Evolutionary conservation across 2,113 vertebrate species (phyloP), one percentile per base, ranked within the genome.

Genomic region (Entelurus aequoreus): DNA sequence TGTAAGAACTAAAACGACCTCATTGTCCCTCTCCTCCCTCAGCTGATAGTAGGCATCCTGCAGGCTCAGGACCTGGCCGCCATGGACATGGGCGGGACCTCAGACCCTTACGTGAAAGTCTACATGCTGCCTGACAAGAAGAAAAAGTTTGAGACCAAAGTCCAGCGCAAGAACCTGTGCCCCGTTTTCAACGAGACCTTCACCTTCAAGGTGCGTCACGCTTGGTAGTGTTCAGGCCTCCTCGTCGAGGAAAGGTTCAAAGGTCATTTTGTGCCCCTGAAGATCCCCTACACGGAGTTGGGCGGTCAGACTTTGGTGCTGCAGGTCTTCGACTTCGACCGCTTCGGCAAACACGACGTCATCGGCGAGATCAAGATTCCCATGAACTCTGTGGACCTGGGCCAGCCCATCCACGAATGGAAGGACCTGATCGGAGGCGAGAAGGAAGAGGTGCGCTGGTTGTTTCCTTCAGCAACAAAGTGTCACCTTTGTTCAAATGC

Each of bases 121-220:
- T 95, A 91, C 88, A 89, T 95, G 86, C 84, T 95, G 16, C 94
- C 94, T 0, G 94, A 95, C 87, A 95, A 95, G 81, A 93, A 94
- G 84, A 92, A 94, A 77, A 93, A 94, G 76, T 89, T 91, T 37
- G 94, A 96, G 85, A 95, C 94, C 50, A 95, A 94, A 88, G 75
- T 96, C 59, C 94, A 96, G 65, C 91, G 93, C 71, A 95, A 95
- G 81, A 95, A 94, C 37, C 90, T 96, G 36, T 90, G 90, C 71
- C 94, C 94, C 0, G 92, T 92, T 35, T 96, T 95, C 71, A 94
- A 92, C 10, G 94, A 96, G 84, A 93, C 90, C 1, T 96, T 96
- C 57, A 90, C 76, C 10, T 96, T 96, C 66, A 96, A 95, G 91
- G 94, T 95, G 52, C 60, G 38, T 38, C 35, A 2, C 6, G 1